A percentile compares a stretch with the other conserved stretches of the same genome.
Evolutionary conservation across 2,113 vertebrate species (phyloP).

Genomic region (Pionites leucogaster): DNA sequence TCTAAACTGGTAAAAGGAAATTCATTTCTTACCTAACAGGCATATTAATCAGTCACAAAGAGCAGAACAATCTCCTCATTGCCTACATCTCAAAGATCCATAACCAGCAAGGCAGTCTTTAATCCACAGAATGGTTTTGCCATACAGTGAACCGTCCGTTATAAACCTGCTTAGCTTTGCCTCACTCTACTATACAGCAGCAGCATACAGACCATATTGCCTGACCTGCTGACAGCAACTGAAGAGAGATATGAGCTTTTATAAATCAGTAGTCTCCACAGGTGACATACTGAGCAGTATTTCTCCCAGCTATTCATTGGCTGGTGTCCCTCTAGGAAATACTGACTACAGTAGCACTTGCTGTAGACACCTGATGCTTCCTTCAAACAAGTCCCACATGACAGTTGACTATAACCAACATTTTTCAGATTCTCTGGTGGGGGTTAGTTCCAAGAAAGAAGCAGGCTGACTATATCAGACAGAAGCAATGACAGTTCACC

Average conservation of each 20-base stretch:
- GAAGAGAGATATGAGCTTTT: background rate
- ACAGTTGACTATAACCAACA: background rate
- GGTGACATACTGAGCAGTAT: accelerated
- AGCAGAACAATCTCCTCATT: background rate
- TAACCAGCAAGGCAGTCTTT: background rate
- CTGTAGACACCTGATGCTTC: background rate
- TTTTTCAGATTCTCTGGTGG: background rate
- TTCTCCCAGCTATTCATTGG: background rate
- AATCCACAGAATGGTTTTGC: background rate
- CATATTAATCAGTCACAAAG: background rate
- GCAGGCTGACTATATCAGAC: background rate
- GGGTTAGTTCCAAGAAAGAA: background rate
- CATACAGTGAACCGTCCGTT: background rate
- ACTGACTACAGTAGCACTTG: background rate
- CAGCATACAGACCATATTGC: background rate
- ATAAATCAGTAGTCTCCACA: background rate
- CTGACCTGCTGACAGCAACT: background rate
- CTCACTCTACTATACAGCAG: background rate
- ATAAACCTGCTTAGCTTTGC: background rate
- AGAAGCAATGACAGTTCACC: background rate
- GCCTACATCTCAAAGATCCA: background rate
- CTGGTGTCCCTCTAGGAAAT: background rate
- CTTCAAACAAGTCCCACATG: background rate
- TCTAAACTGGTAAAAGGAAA: background rate
- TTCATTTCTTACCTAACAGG: background rate